Base-by-base conservation (phyloP, 1,140 invertebrate species). In the Drosophila nannoptera region DNA sequence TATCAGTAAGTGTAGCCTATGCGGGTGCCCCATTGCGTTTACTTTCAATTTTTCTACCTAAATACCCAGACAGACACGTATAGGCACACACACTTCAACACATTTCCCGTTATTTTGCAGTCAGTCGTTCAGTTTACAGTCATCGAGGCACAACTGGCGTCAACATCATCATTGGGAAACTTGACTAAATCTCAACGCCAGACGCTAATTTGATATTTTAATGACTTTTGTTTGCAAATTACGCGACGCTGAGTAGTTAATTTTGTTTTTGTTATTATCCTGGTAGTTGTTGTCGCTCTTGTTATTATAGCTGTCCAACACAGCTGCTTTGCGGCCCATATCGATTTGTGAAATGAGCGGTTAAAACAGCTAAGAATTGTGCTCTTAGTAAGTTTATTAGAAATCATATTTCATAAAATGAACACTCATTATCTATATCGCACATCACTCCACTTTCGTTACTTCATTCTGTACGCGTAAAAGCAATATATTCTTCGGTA, bases 191-290 rank as follows among this genome's bases (percentile, higher is more conserved):
- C 76, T 58, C 48, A 50, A 68, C 64, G 70, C 81, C 81, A 84
- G 77, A 86, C 77, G 82, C 67, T 84, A 84, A 81, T 84, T 84
- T 86, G 77, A 84, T 80, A 84, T 84, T 84, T 84, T 84, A 86
- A 84, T 86, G 77, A 73, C 76, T 80, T 84, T 84, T 73, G 80
- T 83, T 84, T 83, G 80, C 78, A 82, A 82, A 83, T 83, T 78
- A 78, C 78, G 64, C 62, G 53, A 52, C 46, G 38, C 16, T 52
- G 43, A 48, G 53, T 61, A 53, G 61, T 38, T 36, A 45, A 29
- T 46, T 31, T 55, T 56, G 8, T 40, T 63, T 4, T 40, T 58
- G 7, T 29, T 50, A n/a, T 55, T 43, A 0, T 54, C 63, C 8
- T 36, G 29, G n/a, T 9, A 46, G 22, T 32, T 60, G 38, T 7